These are phyloP conservation scores for Agrochola lota DNA, from an alignment of 2,888 invertebrate genomes.

Conservation along the genomic window DNA sequence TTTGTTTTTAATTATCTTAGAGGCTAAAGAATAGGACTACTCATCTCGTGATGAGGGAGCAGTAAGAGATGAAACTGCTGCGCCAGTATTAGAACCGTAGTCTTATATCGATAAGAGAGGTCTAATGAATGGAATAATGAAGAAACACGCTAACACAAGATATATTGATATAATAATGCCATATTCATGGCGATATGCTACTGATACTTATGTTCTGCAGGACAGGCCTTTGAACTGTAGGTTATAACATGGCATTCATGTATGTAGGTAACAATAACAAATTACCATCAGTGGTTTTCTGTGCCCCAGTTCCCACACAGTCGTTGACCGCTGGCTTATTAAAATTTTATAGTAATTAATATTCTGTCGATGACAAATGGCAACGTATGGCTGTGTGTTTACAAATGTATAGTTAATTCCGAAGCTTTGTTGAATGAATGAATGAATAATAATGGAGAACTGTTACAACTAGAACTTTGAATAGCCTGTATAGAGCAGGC, in stretches of 20 bases:
- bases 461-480: not conserved
- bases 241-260: slow-evolving; percentile 8
- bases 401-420: slow-evolving; percentile 29
- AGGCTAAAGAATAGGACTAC: not conserved
- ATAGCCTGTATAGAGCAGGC: not conserved
- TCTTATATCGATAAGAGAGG: not conserved
- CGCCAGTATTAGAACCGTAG: not conserved
- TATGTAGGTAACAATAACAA: slow-evolving; percentile 36
- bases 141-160: not conserved
- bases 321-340: slow-evolving; percentile 35
- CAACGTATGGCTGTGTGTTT: slow-evolving; percentile 21
- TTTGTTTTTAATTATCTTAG: not conserved
- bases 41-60: too few relatives aligned
- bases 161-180: too few relatives aligned
- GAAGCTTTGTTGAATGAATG: slow-evolving; percentile 15
- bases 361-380: slow-evolving; percentile 53
- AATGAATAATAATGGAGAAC: slow-evolving; percentile 3
- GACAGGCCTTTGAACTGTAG: not conserved
- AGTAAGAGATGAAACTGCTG: not conserved
- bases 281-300: slow-evolving; percentile 26
- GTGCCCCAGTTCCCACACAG: slow-evolving; percentile 44
- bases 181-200: not conserved
- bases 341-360: slow-evolving; percentile 40
- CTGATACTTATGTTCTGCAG: not conserved
- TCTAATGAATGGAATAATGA: too few relatives aligned